Evolutionary conservation across 2,797 vertebrate genomes (phyloP).

Genomic region (Eutrigla gurnardus): DNA sequence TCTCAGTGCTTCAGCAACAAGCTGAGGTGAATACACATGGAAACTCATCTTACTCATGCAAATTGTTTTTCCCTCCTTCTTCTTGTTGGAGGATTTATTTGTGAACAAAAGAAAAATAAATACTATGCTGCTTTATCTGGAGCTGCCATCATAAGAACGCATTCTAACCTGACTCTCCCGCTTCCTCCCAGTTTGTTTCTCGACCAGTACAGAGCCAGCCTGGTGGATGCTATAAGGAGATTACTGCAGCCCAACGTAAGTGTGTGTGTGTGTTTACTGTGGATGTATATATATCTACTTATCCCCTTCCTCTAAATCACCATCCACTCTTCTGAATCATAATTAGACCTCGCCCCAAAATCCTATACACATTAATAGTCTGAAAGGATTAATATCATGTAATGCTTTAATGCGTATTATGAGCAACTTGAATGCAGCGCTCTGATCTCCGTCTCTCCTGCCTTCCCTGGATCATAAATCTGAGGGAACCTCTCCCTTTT

Average conservation of each 20-base stretch:
- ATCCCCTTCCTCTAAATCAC: slow-evolving; percentile 70
- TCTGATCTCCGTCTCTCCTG: slow-evolving; percentile 91
- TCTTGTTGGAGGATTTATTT: slow-evolving; percentile 74
- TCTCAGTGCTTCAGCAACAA: slow-evolving; percentile 35
- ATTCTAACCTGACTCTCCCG: slow-evolving; percentile 88
- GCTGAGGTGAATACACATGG: slow-evolving; percentile 48
- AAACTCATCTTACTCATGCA: slow-evolving; percentile 76
- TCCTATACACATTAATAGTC: slow-evolving; percentile 93
- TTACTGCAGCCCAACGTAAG: slow-evolving; percentile 97
- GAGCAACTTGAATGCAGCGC: slow-evolving; percentile 94
- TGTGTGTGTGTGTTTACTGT: slow-evolving; percentile 76
- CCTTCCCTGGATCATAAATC: slow-evolving; percentile 93
- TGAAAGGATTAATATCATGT: slow-evolving; percentile 99
- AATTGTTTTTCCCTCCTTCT: slow-evolving; percentile 77
- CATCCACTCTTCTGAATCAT: slow-evolving; percentile 88
- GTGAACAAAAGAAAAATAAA: slow-evolving; percentile 85
- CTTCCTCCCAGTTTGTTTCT: slow-evolving; percentile 91
- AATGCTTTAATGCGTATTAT: slow-evolving; percentile 99
- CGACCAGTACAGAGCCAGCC: slow-evolving; percentile 96
- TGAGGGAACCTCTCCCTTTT: slow-evolving; percentile 93
- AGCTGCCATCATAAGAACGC: slow-evolving; percentile 86
- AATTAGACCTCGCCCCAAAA: slow-evolving; percentile 92
- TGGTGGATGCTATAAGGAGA: slow-evolving; percentile 99
- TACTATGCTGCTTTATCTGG: slow-evolving; percentile 88
- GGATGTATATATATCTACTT: slow-evolving; percentile 61